These are phyloP conservation scores for Tolmerus cingulatus DNA, from an alignment of 2,888 invertebrate species.

Conservation along the genomic window DNA sequence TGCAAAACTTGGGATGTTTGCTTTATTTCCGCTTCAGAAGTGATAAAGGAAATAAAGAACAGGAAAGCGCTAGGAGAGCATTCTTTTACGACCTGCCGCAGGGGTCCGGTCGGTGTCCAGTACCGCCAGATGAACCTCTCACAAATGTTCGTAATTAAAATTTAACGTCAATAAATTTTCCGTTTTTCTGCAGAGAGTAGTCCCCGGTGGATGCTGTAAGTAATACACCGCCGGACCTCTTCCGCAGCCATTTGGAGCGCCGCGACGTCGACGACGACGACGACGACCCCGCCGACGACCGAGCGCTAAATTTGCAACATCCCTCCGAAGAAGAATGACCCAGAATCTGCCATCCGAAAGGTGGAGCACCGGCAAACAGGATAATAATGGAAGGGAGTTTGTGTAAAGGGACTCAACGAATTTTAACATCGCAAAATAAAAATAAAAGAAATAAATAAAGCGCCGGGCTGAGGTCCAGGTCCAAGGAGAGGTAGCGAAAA, in stretches of 20 bases:
- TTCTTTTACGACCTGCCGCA: not conserved
- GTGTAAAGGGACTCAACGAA: constrained; percentile 25
- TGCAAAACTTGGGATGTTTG: not conserved
- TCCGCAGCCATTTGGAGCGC: not conserved
- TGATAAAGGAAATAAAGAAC: not conserved
- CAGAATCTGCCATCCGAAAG: constrained; percentile 10
- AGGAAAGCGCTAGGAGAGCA: not conserved
- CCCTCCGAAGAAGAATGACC: constrained; percentile 27
- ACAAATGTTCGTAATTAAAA: constrained; percentile 33
- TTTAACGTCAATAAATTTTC: constrained; percentile 31
- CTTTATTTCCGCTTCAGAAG: not conserved
- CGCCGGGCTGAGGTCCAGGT: not conserved
- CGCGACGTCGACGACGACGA: constrained; percentile 1
- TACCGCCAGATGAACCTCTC: not conserved
- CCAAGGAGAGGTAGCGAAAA: constrained; percentile 21
- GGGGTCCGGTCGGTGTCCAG: not conserved
- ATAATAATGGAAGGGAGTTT: constrained; percentile 33
- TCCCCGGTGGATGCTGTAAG: constrained; percentile 11
- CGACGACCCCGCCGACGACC: constrained; percentile 3
- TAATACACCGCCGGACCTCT: not conserved
- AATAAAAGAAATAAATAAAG: constrained; percentile 12
- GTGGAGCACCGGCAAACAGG: constrained; percentile 34
- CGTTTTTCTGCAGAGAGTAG: not conserved
- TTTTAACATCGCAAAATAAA: constrained; percentile 23
- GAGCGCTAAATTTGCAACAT: constrained; percentile 25